A percentile compares a stretch with the other conserved stretches of the same genome.
Conservation (phyloP, 2,113 vertebrate species). For the Sphaerodactylus townsendi region DNA sequence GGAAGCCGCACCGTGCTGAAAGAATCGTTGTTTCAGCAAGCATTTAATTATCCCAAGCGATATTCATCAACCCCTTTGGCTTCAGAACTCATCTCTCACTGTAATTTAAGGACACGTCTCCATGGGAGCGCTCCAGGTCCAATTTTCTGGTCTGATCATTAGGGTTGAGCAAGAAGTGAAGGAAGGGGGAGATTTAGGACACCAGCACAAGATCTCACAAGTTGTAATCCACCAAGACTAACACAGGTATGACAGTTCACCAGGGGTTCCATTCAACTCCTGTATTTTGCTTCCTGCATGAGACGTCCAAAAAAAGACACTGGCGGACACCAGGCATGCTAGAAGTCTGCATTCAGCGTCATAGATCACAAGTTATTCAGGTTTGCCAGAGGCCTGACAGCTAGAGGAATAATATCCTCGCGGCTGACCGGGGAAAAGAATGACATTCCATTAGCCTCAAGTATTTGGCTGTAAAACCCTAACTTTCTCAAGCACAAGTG, state of each 20-base stretch:
- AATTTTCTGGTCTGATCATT: not conserved
- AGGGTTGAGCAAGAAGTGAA: not conserved
- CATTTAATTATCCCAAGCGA: slow-evolving; percentile 60
- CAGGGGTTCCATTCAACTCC: not conserved
- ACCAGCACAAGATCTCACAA: not conserved
- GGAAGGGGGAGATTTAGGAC: not conserved
- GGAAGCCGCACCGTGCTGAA: slow-evolving; percentile 39
- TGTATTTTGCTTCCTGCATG: not conserved
- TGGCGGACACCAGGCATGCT: not conserved
- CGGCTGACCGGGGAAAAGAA: no score
- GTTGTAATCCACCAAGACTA: not conserved
- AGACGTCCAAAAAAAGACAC: not conserved
- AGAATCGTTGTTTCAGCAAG: slow-evolving; percentile 52
- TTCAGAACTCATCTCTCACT: not conserved
- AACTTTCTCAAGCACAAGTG: no score
- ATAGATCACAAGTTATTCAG: not conserved
- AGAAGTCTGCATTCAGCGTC: not conserved
- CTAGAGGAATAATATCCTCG: no score
- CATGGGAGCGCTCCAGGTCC: not conserved
- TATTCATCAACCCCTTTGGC: slow-evolving; percentile 33
- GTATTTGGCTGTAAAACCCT: no score
- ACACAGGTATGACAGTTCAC: not conserved
- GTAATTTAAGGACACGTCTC: not conserved
- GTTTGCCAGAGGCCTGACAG: no score
- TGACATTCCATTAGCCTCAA: no score